Evolutionary conservation across 2,888 invertebrate genomes (phyloP).

Genomic region (Tridacna gigas): DNA sequence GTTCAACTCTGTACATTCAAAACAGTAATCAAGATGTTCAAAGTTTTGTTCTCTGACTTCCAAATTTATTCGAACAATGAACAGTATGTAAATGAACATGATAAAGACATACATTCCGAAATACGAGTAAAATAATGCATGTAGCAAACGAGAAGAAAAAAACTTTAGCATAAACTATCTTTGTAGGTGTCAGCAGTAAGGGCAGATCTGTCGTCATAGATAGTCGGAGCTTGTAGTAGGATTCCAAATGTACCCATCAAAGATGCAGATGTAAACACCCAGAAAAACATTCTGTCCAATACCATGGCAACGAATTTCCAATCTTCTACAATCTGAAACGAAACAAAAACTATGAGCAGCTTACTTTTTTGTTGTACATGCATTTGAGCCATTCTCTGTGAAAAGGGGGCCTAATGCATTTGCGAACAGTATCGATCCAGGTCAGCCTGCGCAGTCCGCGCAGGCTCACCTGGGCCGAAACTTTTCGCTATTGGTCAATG

Average conservation of each 20-base stretch:
- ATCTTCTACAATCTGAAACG: slow-evolving; percentile 81
- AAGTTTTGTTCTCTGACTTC: neutral
- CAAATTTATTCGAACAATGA: neutral
- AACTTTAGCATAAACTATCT: slow-evolving; percentile 4
- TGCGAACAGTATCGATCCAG: too few relatives aligned
- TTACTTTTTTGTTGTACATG: too few relatives aligned
- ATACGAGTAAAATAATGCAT: neutral
- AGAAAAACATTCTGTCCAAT: slow-evolving; percentile 83
- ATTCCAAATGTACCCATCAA: slow-evolving; percentile 83
- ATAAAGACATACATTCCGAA: neutral
- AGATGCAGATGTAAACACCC: slow-evolving; percentile 82
- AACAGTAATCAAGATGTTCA: too few relatives aligned
- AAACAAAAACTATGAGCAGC: neutral
- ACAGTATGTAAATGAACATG: neutral
- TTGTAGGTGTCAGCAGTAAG: slow-evolving; percentile 59
- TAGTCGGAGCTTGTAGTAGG: slow-evolving; percentile 83
- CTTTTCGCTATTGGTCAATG: too few relatives aligned
- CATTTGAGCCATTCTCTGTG: too few relatives aligned
- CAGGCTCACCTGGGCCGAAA: too few relatives aligned
- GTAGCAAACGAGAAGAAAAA: neutral
- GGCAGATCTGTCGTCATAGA: slow-evolving; percentile 80
- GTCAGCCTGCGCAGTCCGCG: too few relatives aligned
- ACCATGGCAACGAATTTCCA: slow-evolving; percentile 85
- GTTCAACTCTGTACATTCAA: too few relatives aligned
- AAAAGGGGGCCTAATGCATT: too few relatives aligned